Percentiles rank a stretch among this genome's conserved stretches.
Evolutionary conservation across 1,140 invertebrate genomes (phyloP).

Genomic region (Neodiprion virginianus): DNA sequence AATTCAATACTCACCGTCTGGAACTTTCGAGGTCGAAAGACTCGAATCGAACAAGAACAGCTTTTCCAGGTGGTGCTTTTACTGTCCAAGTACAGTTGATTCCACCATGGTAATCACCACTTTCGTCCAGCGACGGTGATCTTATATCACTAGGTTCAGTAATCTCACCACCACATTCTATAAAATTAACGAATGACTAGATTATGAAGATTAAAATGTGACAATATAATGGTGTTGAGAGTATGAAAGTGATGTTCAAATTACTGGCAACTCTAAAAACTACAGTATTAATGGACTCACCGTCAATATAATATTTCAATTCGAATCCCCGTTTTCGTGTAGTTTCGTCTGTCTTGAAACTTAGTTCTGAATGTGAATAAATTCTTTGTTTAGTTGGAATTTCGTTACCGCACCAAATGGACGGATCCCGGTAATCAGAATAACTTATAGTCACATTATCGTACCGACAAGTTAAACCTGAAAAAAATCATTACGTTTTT

Average conservation of each 20-base stretch:
- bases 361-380: constrained; percentile 31
- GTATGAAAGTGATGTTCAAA: no score
- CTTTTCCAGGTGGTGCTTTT: constrained; percentile 71
- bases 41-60: constrained; percentile 71
- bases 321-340: constrained; percentile 48
- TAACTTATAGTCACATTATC: constrained; percentile 65
- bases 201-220: background rate
- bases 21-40: constrained; percentile 62
- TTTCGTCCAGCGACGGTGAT: constrained; percentile 45
- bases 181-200: constrained; percentile 17
- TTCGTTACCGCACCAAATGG: constrained; percentile 40
- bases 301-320: constrained; percentile 51
- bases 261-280: background rate
- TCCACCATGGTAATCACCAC: constrained; percentile 54
- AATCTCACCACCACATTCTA: constrained; percentile 69
- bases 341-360: constrained; percentile 50
- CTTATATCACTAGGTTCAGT: constrained; percentile 52
- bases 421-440: background rate
- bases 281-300: constrained; percentile 36
- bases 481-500: background rate
- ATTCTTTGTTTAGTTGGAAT: constrained; percentile 41
- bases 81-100: constrained; percentile 83
- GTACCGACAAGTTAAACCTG: constrained; percentile 48
- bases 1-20: constrained; percentile 26
- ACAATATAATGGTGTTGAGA: background rate